Evolutionary conservation across 2,888 invertebrate genomes (phyloP).

Genomic region (Tineola bisselliella): DNA sequence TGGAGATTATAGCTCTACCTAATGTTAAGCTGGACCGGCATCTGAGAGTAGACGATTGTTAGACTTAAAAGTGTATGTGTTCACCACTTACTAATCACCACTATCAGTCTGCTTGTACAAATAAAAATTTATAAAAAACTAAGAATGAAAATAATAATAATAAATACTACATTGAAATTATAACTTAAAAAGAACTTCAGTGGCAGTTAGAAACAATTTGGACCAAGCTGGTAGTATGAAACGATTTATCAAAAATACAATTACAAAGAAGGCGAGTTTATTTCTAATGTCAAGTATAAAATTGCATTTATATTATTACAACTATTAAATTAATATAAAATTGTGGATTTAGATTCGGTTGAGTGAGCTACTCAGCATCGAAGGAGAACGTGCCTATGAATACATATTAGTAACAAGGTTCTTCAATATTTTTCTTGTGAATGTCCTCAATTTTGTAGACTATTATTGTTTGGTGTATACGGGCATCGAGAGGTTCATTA

Average conservation of each 20-base stretch:
- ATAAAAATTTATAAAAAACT: too few relatives aligned
- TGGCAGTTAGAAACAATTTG: too few relatives aligned
- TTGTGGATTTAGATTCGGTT: not conserved
- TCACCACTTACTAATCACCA: too few relatives aligned
- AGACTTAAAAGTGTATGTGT: too few relatives aligned
- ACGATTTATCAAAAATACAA: not conserved
- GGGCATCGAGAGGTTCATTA: slow-evolving; percentile 49
- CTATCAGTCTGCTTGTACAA: too few relatives aligned
- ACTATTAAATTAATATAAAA: not conserved
- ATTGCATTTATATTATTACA: not conserved
- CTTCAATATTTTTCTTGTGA: not conserved
- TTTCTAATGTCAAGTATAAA: not conserved
- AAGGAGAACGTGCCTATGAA: slow-evolving; percentile 5
- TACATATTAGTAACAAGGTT: not conserved
- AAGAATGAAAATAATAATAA: too few relatives aligned
- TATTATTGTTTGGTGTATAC: not conserved
- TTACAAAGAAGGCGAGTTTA: not conserved
- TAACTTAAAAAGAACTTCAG: too few relatives aligned
- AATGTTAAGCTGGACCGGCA: too few relatives aligned
- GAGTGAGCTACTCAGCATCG: not conserved
- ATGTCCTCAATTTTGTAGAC: slow-evolving; percentile 7
- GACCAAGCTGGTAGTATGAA: not conserved
- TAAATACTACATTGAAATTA: too few relatives aligned
- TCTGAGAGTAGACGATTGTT: too few relatives aligned
- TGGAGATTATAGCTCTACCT: too few relatives aligned